Evolutionary conservation across 2,888 invertebrate species (phyloP).

Genomic region (Carpatolechia fugitivella): DNA sequence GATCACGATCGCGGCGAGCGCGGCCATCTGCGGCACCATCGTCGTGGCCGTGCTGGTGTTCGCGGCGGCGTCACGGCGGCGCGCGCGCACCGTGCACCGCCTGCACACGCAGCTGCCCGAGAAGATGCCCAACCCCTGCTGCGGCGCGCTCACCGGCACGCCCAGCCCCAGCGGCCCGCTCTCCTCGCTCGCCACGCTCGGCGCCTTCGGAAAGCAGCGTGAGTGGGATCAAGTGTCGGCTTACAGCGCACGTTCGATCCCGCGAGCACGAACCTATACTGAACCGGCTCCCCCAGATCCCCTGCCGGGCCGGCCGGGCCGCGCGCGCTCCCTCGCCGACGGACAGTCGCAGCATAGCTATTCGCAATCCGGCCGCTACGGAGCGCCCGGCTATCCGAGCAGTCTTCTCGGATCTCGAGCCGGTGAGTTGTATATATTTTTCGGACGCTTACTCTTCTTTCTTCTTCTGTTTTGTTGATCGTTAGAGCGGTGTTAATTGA

Average conservation of each 20-base stretch:
- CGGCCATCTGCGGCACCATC: constrained; percentile 95
- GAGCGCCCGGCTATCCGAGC: constrained; percentile 86
- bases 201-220: constrained; percentile 91
- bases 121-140: constrained; percentile 89
- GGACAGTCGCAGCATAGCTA: constrained; percentile 95
- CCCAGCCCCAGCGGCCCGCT: constrained; percentile 89
- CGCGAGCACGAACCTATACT: constrained; percentile 90
- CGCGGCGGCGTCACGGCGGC: constrained; percentile 89
- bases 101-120: constrained; percentile 83
- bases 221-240: constrained; percentile 88
- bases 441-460: constrained; percentile 29
- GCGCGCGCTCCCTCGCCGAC: constrained; percentile 90
- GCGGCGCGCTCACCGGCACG: constrained; percentile 84
- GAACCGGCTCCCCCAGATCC: constrained; percentile 83
- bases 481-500: not conserved
- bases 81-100: constrained; percentile 87
- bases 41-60: constrained; percentile 94
- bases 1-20: constrained; percentile 95
- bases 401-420: constrained; percentile 77
- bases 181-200: constrained; percentile 89
- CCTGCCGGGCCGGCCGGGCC: constrained; percentile 87
- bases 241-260: constrained; percentile 94
- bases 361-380: constrained; percentile 89
- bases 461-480: constrained; percentile 21
- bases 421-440: constrained; percentile 47